Evolutionary conservation across 2,888 invertebrate species (phyloP), one percentile per base, ranked within the genome.

Genomic region (Steinernema hermaphroditum): DNA sequence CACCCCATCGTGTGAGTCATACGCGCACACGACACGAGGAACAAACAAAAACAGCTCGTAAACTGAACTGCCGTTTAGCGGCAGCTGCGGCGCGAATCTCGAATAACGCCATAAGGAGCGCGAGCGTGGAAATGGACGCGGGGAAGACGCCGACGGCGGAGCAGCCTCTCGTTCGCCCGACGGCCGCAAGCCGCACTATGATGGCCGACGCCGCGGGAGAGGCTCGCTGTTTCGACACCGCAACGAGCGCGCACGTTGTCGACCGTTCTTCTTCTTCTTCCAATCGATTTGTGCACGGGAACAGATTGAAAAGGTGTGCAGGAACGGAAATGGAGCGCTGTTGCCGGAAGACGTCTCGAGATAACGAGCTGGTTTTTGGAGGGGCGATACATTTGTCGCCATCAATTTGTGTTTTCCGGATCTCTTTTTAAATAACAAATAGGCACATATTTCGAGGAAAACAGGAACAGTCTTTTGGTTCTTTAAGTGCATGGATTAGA

Each of bases 21-120:
- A 4, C 54, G 19, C 49, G 49, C 49, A n/a, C 12, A 49, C 41
- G 8, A 14, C 41, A 14, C 14, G 41, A 49, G 49, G 19, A 54
- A 16, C 54, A 54, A 54, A 54, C 54, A 54, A 54, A 54, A 54
- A 54, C 54, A 54, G 27, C 54, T 54, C 27, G 22, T 54, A 22
- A 54, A 54, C 8, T 24, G 54, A 22, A 14, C 24, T 27, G 54
- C 22, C 54, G 27, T 19, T 2, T 8, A 22, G 8, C 6, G 12
- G 54, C 27, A 54, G 49, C 19, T 6, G 19, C 19, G 6, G 9
- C 49, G 19, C 12, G 12, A 8, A 49, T 22, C 27, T 27, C 24
- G 46, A 46, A 27, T 12, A 8, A 16, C 27, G 54, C 37, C 24
- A 54, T 12, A 22, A 54, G 27, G 22, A 24, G 54, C 22, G 27